Conservation (phyloP, 2,113 vertebrate genomes). For the Tursiops truncatus region DNA sequence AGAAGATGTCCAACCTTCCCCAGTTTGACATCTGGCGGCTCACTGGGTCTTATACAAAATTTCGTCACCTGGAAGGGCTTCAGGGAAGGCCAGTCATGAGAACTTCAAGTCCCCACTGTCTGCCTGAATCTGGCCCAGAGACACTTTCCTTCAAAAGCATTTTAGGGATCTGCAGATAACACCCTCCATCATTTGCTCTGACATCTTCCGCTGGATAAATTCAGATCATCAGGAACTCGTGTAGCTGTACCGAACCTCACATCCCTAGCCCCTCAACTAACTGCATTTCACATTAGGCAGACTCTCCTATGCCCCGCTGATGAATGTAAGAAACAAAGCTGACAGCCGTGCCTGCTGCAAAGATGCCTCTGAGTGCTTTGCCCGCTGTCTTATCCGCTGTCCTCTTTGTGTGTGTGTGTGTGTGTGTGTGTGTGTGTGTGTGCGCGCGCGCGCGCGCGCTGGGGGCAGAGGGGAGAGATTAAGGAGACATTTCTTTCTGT, state of each 20-base stretch:
- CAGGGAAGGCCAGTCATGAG: background rate
- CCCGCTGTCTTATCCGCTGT: background rate
- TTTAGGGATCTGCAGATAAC: background rate
- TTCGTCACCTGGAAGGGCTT: background rate
- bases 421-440: background rate
- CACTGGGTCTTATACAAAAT: background rate
- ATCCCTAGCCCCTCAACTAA: background rate
- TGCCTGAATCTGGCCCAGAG: background rate
- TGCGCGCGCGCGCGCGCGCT: background rate
- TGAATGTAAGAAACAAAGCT: background rate
- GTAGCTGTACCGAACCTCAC: background rate
- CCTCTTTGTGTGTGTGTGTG: background rate
- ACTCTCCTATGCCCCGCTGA: background rate
- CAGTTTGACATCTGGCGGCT: background rate
- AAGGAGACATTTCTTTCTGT: constrained; percentile 15
- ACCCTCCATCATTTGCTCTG: background rate
- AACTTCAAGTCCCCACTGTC: background rate
- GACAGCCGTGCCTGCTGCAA: background rate
- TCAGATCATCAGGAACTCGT: rapidly evolving
- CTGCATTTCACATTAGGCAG: background rate
- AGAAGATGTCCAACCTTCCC: background rate
- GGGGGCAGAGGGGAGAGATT: background rate
- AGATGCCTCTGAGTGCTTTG: background rate
- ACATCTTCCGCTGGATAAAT: background rate
- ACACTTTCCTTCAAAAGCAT: background rate